These are phyloP conservation scores for Odontomachus brunneus DNA, from an alignment of 1,140 invertebrate species.

Conservation along the genomic window DNA sequence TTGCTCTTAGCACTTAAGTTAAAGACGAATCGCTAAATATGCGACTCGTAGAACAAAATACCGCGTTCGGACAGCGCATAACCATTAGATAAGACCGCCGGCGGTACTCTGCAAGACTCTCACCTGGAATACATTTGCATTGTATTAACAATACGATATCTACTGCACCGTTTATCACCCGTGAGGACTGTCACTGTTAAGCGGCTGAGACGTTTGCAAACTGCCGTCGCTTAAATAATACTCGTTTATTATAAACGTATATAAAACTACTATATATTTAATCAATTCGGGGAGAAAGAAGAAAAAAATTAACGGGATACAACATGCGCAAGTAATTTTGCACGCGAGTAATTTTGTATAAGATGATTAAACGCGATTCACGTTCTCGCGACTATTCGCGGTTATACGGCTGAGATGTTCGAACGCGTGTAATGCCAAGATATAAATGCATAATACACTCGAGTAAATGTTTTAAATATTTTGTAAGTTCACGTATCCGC, in stretches of 20 bases:
- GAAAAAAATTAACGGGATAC: no score
- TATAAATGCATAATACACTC: no score
- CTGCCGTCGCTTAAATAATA: not conserved
- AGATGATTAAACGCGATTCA: no score
- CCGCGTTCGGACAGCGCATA: conserved; percentile 5
- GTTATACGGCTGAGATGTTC: no score
- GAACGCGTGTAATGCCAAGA: no score
- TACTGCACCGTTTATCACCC: conserved; percentile 3
- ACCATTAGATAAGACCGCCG: conserved; percentile 51
- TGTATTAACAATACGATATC: conserved; percentile 59
- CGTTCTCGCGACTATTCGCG: no score
- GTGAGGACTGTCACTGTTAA: not conserved
- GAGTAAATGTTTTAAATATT: no score
- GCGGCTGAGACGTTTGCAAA: not conserved
- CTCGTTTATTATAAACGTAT: not conserved
- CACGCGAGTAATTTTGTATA: no score
- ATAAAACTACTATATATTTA: not conserved
- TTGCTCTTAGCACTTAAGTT: conserved; percentile 4
- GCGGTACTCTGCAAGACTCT: not conserved
- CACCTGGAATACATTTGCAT: conserved; percentile 60
- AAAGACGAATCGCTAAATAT: conserved; percentile 29
- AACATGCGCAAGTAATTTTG: no score
- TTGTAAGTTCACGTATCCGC: no score
- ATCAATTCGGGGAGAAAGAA: no score
- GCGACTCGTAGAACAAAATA: conserved; percentile 22